phyloP scores from a whole-genome alignment of 2,888 invertebrate genomes.

The Dyspetes luteomarginatus region DNA sequence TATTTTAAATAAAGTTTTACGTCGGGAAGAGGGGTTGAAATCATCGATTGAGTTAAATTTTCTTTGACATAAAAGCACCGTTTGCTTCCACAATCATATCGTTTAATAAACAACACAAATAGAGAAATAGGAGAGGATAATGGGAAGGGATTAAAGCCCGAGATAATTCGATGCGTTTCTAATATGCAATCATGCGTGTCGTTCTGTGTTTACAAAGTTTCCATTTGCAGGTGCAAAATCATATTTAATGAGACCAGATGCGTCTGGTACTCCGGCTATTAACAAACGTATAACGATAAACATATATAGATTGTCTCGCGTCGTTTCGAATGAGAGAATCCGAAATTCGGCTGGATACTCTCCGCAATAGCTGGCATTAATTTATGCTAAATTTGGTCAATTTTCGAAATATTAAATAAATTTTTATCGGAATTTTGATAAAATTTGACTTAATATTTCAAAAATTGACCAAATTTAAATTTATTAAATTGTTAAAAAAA shows the following conservation, averaged over 20 bases:
- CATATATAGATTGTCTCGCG: conserved; percentile 13
- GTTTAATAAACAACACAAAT: not conserved
- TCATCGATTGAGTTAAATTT: not conserved
- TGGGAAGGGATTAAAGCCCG: not conserved
- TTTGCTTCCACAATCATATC: not conserved
- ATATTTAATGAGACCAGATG: conserved; percentile 49
- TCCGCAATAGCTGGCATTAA: not conserved
- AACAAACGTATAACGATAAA: conserved; percentile 34
- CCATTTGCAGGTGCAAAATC: conserved; percentile 52
- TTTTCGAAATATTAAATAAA: too few species aligned
- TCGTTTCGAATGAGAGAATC: conserved; percentile 49
- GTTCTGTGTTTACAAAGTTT: conserved; percentile 34
- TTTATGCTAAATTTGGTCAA: too few species aligned
- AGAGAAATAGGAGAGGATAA: conserved; percentile 14
- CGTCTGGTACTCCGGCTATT: not conserved
- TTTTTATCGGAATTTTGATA: too few species aligned
- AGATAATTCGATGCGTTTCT: conserved; percentile 53
- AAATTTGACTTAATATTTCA: too few species aligned
- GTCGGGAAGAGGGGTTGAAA: too few species aligned
- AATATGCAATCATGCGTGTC: conserved; percentile 52
- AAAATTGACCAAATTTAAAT: not conserved
- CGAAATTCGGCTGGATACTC: conserved; percentile 18
- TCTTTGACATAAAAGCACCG: conserved; percentile 8
- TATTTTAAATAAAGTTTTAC: too few species aligned
- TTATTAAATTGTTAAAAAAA: not conserved